phyloP scores from a whole-genome alignment of 2,888 invertebrate genomes.

The Gibbula magus region DNA sequence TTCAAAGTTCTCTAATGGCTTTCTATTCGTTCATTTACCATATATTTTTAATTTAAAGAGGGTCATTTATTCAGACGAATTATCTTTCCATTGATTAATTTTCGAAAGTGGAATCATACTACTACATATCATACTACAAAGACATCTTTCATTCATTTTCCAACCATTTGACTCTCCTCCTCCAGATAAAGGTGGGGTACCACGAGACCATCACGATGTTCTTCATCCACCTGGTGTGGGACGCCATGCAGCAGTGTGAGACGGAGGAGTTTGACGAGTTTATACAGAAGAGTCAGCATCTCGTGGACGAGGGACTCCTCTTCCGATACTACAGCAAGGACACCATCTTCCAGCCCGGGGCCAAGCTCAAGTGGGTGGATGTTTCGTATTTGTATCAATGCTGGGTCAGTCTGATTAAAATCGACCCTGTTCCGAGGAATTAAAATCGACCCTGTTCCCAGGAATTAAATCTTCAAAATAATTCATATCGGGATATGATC shows the following conservation, averaged over 20 bases:
- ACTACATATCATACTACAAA: too few species aligned
- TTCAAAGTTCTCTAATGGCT: too few species aligned
- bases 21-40: too few species aligned
- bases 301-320: conserved; percentile 56
- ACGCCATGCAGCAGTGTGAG: conserved; percentile 53
- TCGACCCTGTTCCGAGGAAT: too few species aligned
- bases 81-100: too few species aligned
- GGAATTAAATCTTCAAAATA: too few species aligned
- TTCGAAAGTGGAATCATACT: too few species aligned
- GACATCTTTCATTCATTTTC: neutral
- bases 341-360: conserved; percentile 51
- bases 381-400: neutral
- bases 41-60: too few species aligned
- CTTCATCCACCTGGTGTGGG: conserved; percentile 67
- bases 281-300: conserved; percentile 56
- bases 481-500: too few species aligned
- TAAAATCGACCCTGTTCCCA: too few species aligned
- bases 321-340: conserved; percentile 63
- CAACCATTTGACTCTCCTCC: conserved; percentile 13
- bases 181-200: conserved; percentile 67
- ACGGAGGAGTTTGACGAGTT: conserved; percentile 66
- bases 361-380: conserved; percentile 57
- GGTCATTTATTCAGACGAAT: too few species aligned
- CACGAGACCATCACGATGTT: conserved; percentile 73
- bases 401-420: neutral